Percentiles rank a stretch among this genome's conserved stretches.
These are phyloP conservation scores for Baryphthengus martii DNA, from an alignment of 2,113 vertebrate species.

Conservation along the genomic window DNA sequence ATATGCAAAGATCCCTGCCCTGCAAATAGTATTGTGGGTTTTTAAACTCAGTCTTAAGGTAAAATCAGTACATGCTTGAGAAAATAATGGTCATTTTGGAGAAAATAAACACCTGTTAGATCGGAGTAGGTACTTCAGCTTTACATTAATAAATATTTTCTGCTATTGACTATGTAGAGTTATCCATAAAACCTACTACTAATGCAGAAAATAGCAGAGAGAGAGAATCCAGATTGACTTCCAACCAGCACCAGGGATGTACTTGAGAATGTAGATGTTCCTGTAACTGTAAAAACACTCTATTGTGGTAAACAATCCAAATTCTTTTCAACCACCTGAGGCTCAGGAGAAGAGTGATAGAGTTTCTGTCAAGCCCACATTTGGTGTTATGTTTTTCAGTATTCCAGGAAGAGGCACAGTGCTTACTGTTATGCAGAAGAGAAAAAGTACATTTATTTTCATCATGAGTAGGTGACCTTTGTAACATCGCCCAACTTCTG, in stretches of 20 bases:
- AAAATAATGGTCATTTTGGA: neutral
- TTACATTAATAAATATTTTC: neutral
- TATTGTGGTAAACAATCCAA: neutral
- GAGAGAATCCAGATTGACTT: neutral
- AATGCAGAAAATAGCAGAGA: neutral
- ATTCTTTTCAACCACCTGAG: neutral
- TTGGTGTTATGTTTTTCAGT: neutral
- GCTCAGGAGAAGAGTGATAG: neutral
- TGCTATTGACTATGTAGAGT: neutral
- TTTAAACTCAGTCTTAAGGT: neutral
- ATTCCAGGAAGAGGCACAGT: neutral
- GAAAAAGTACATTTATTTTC: neutral
- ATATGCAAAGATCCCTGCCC: neutral
- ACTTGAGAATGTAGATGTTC: neutral
- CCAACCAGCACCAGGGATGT: neutral
- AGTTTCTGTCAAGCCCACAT: neutral
- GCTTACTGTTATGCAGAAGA: neutral
- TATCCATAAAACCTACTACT: neutral
- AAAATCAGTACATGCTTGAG: neutral
- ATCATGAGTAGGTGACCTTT: neutral
- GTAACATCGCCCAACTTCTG: neutral
- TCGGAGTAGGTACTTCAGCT: neutral
- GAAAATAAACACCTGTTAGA: neutral
- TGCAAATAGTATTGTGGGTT: rapidly evolving
- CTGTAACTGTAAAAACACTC: neutral